A percentile compares a stretch with the other conserved stretches of the same genome.
These are phyloP conservation scores for Penaeus monodon DNA, from an alignment of 2,888 invertebrate genomes.

Conservation along the genomic window DNA sequence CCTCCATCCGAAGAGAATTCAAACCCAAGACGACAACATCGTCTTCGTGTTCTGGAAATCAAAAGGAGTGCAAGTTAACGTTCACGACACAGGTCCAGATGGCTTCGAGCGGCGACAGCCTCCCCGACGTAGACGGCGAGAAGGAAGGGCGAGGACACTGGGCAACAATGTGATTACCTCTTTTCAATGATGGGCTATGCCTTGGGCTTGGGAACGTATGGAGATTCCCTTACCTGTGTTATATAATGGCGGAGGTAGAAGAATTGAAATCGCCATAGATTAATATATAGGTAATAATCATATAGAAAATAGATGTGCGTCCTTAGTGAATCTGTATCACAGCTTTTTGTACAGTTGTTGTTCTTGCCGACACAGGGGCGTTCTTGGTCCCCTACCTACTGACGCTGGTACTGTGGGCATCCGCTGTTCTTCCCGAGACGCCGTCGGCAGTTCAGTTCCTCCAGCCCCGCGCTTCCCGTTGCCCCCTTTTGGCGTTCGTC, in stretches of 20 bases:
- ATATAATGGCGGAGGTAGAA: conserved; percentile 87
- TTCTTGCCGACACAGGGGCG: conserved; percentile 76
- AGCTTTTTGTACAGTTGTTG: background rate
- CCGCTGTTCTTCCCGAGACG: conserved; percentile 99
- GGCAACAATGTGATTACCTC: conserved; percentile 62
- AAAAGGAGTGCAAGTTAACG: too few species aligned
- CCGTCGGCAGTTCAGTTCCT: conserved; percentile 93
- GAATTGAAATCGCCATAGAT: too few species aligned
- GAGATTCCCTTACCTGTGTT: conserved; percentile 95
- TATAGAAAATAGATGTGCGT: too few species aligned
- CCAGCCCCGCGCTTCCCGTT: too few species aligned
- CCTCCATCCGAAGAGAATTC: too few species aligned
- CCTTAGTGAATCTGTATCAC: too few species aligned
- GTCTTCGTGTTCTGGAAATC: too few species aligned
- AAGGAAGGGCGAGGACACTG: conserved; percentile 53
- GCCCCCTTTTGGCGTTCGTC: too few species aligned
- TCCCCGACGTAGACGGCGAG: conserved; percentile 1
- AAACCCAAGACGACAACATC: too few species aligned
- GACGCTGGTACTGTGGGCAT: conserved; percentile 95
- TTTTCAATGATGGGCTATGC: conserved; percentile 76
- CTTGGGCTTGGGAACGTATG: conserved; percentile 93
- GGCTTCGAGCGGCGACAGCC: too few species aligned
- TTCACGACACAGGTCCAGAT: too few species aligned
- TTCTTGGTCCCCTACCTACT: conserved; percentile 96
- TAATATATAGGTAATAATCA: too few species aligned